These are phyloP conservation scores for Pterostichus madidus DNA, from an alignment of 2,888 invertebrate genomes.

Conservation along the genomic window DNA sequence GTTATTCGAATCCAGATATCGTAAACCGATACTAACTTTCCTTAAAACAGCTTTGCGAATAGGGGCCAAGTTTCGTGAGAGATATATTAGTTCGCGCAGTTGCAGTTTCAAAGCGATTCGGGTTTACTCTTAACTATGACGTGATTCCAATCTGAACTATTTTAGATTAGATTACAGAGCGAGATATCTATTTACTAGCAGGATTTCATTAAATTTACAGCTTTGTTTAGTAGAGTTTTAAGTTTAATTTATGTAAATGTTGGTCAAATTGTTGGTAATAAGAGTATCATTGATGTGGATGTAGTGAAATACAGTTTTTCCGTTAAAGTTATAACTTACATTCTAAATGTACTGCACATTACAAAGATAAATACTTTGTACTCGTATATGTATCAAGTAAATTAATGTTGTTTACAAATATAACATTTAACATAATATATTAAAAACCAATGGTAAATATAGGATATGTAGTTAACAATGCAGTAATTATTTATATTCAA, in stretches of 20 bases:
- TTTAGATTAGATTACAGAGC: background rate
- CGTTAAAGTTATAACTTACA: no score
- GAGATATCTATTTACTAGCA: background rate
- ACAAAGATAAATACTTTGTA: no score
- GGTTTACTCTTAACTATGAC: conserved; percentile 18
- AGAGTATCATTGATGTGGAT: background rate
- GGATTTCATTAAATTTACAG: background rate
- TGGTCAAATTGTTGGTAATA: background rate
- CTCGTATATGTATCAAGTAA: no score
- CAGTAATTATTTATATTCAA: no score
- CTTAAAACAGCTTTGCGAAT: conserved; percentile 30
- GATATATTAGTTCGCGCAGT: conserved; percentile 22
- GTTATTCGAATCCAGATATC: conserved; percentile 31
- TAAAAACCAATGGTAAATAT: no score
- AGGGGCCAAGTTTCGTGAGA: conserved; percentile 23
- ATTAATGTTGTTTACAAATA: no score
- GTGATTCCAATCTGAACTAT: conserved; percentile 5
- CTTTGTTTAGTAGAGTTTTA: conserved; percentile 11
- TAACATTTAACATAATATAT: no score
- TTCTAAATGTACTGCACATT: no score
- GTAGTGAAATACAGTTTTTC: background rate
- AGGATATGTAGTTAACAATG: no score
- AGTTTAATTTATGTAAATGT: background rate
- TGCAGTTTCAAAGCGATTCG: conserved; percentile 20
- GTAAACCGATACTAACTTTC: conserved; percentile 36